These are phyloP conservation scores for Spinus olivaceus DNA, from an alignment of 2,797 vertebrate species.

Conservation along the genomic window DNA sequence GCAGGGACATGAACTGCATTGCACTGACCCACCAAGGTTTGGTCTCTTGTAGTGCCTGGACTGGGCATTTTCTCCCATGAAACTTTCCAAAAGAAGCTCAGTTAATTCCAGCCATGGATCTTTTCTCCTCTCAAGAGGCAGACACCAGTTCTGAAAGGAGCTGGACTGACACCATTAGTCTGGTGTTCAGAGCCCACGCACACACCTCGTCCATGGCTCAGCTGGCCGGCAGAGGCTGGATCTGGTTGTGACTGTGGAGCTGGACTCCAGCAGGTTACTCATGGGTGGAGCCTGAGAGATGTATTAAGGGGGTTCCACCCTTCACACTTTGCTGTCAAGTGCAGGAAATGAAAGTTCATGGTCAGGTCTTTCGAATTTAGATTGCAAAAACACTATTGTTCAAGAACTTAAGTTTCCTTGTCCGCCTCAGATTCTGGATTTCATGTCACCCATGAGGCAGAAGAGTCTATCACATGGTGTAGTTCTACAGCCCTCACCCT, in stretches of 20 bases:
- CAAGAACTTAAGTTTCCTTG: background rate
- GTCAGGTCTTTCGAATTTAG: background rate
- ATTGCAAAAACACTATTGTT: accelerated
- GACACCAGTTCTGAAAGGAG: background rate
- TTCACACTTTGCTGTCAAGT: background rate
- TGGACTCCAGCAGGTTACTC: background rate
- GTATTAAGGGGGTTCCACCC: background rate
- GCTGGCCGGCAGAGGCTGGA: accelerated
- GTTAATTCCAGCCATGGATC: background rate
- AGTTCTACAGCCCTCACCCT: background rate
- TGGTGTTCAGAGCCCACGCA: background rate
- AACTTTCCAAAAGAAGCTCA: background rate
- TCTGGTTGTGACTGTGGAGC: background rate
- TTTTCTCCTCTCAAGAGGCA: background rate
- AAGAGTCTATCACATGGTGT: background rate
- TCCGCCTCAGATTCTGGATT: background rate
- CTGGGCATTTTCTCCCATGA: background rate
- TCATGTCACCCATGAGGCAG: background rate
- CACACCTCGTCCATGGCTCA: accelerated
- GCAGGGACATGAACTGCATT: background rate
- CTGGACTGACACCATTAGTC: background rate
- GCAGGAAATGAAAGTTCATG: background rate
- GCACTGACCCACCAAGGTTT: background rate
- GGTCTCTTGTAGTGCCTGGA: background rate
- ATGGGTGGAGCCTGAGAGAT: background rate